These are phyloP conservation scores for Dolichomitus sp. DNA, from an alignment of 2,888 invertebrate genomes.

Conservation along the genomic window DNA sequence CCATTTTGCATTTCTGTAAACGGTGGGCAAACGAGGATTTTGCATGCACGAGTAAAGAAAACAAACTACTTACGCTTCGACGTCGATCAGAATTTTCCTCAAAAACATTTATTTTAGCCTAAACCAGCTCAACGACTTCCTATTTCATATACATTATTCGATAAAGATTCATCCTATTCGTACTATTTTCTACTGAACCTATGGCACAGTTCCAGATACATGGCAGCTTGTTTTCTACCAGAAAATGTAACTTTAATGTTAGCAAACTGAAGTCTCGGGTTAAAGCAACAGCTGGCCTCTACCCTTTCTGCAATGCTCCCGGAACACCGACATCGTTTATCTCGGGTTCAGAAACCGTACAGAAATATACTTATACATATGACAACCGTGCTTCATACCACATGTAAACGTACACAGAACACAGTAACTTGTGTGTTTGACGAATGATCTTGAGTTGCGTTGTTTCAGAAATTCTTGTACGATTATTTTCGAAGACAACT, in stretches of 20 bases:
- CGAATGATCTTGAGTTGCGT: slow-evolving; percentile 17
- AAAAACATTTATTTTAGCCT: too few relatives aligned
- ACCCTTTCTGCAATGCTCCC: slow-evolving; percentile 11
- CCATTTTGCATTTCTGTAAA: too few relatives aligned
- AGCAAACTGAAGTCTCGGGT: slow-evolving; percentile 27
- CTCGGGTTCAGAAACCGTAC: slow-evolving; percentile 18
- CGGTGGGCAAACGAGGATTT: too few relatives aligned
- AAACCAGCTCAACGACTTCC: not conserved
- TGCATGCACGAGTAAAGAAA: too few relatives aligned
- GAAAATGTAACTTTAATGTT: slow-evolving; percentile 31
- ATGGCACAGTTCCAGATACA: not conserved
- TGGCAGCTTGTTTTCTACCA: not conserved
- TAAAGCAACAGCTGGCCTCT: slow-evolving; percentile 23
- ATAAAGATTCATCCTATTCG: not conserved
- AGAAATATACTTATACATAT: slow-evolving; percentile 7
- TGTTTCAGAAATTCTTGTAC: slow-evolving; percentile 1
- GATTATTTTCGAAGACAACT: not conserved
- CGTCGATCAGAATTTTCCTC: too few relatives aligned
- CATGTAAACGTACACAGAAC: slow-evolving; percentile 2
- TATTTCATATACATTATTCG: not conserved
- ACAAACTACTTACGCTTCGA: too few relatives aligned
- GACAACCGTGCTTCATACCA: slow-evolving; percentile 12
- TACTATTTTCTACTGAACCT: too few relatives aligned
- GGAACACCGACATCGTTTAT: slow-evolving; percentile 19
- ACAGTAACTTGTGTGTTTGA: slow-evolving; percentile 32